These are phyloP conservation scores for Gryllus longicercus DNA, from an alignment of 2,888 invertebrate genomes.

Conservation along the genomic window DNA sequence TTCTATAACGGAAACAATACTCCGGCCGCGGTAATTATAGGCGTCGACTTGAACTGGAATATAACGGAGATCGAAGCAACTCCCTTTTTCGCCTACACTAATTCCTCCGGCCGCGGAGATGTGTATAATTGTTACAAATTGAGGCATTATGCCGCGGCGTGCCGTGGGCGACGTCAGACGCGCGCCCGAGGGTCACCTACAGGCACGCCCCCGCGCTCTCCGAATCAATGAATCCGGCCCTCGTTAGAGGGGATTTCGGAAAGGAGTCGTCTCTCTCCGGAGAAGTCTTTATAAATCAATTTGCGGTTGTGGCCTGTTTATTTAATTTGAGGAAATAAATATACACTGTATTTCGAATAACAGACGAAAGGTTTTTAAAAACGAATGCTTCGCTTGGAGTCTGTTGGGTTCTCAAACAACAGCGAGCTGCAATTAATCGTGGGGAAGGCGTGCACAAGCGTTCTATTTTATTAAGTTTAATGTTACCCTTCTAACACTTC, in stretches of 20 bases:
- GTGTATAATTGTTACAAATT: conserved; percentile 17
- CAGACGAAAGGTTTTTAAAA: background rate
- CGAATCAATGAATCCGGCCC: background rate
- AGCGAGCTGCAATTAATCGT: background rate
- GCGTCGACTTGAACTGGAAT: background rate
- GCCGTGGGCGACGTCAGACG: too few species aligned
- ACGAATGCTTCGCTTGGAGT: background rate
- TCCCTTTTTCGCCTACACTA: conserved; percentile 7
- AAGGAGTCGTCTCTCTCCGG: background rate
- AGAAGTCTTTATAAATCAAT: background rate
- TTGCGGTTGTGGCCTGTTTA: background rate
- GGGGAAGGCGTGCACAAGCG: background rate
- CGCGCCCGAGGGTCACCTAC: too few species aligned
- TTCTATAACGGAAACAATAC: conserved; percentile 1
- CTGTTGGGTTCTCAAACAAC: background rate
- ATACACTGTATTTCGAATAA: background rate
- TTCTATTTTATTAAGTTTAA: conserved; percentile 17
- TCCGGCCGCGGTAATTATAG: conserved; percentile 2
- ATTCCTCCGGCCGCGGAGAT: background rate
- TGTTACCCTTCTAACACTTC: background rate
- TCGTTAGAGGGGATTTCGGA: background rate
- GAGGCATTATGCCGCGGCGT: background rate
- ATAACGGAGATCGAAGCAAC: conserved; percentile 6
- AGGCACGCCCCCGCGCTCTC: background rate
- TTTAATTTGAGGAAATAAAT: background rate